Evolutionary conservation across 53 echinoderm and acorn worm species (phyloP), one percentile per base, ranked within the genome.

Genomic region (Zoroaster sp.): DNA sequence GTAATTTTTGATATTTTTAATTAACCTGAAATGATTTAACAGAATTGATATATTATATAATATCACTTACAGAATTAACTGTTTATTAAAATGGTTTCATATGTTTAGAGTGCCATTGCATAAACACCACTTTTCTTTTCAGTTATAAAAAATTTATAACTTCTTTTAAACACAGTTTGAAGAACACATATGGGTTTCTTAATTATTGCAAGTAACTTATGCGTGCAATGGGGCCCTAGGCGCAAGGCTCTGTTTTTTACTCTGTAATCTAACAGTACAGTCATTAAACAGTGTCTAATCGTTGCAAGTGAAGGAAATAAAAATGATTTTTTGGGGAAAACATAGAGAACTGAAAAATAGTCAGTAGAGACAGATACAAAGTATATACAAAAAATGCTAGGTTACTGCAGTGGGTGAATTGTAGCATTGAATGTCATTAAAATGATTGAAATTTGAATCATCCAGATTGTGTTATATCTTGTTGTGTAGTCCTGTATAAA

Each of bases 381-480:
- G 40, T 38, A 9, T 37, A 40, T 74, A 74, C 65, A 20, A 32
- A 40, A 66, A 66, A 42, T 42, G 81, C 66, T 67, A 20, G 59
- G 78, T 37, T 78, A 63, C 18, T 81, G 66, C 53, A 66, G 3
- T 81, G 81, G 81, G 66, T 81, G 40, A 66, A 44, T 18, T 54
- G 59, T 78, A 65, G 81, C 54, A 81, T 41, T 81, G 81, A 67
- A 81, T 81, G 81, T 81, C 81, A 81, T 81, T 81, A 81, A 81
- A 79, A 79, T 76, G 76, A 76, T 76, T 51, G 76, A 46, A 76
- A 76, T 51, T 49, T 76, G 11, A 76, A 76, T 43, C 76, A 25
- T 71, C 18, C 4, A 36, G n/a, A 35, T 71, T 34, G 35, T 71
- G 71, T 37, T 33, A 17, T 71, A 33, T 71, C 31, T 12, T 35